These are phyloP conservation scores for Drosophila putrida DNA, from an alignment of 2,888 invertebrate genomes.

Conservation along the genomic window DNA sequence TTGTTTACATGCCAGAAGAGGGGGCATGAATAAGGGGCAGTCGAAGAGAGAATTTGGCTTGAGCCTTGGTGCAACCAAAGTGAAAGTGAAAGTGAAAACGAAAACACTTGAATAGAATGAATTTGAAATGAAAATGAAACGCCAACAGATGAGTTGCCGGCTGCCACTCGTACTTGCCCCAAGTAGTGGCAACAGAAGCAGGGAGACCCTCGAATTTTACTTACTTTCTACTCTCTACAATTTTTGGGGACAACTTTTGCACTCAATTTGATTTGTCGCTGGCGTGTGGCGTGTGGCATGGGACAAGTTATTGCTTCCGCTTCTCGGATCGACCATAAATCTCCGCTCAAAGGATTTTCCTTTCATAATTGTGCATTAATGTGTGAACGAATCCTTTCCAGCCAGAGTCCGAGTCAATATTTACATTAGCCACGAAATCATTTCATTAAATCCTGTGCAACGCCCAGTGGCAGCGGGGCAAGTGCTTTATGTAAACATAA, in stretches of 20 bases:
- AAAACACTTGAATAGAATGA: slow-evolving; percentile 73
- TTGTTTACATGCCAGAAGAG: slow-evolving; percentile 65
- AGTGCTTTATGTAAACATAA: slow-evolving; percentile 81
- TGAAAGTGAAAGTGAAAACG: slow-evolving; percentile 73
- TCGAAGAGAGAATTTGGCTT: slow-evolving; percentile 12
- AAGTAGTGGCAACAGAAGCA: background rate
- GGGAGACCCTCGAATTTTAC: slow-evolving; percentile 31
- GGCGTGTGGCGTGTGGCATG: slow-evolving; percentile 31
- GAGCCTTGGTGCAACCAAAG: slow-evolving; percentile 38
- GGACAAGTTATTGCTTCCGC: slow-evolving; percentile 49
- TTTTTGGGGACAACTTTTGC: slow-evolving; percentile 43
- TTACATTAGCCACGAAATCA: slow-evolving; percentile 82
- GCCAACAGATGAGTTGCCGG: slow-evolving; percentile 70
- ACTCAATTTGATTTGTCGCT: slow-evolving; percentile 65
- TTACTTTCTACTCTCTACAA: slow-evolving; percentile 7
- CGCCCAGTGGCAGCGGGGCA: slow-evolving; percentile 37
- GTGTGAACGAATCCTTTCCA: slow-evolving; percentile 65
- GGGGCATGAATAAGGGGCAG: slow-evolving; percentile 18
- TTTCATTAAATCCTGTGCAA: slow-evolving; percentile 67
- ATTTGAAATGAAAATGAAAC: slow-evolving; percentile 71
- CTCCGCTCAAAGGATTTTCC: slow-evolving; percentile 44
- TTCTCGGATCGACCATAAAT: slow-evolving; percentile 18
- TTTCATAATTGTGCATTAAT: slow-evolving; percentile 82
- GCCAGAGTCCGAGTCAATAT: slow-evolving; percentile 58
- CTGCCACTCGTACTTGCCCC: slow-evolving; percentile 31